Percentiles rank a stretch among this genome's conserved stretches.
Conservation (phyloP, 1,140 invertebrate species). For the Pygmarrhopalites habei region DNA sequence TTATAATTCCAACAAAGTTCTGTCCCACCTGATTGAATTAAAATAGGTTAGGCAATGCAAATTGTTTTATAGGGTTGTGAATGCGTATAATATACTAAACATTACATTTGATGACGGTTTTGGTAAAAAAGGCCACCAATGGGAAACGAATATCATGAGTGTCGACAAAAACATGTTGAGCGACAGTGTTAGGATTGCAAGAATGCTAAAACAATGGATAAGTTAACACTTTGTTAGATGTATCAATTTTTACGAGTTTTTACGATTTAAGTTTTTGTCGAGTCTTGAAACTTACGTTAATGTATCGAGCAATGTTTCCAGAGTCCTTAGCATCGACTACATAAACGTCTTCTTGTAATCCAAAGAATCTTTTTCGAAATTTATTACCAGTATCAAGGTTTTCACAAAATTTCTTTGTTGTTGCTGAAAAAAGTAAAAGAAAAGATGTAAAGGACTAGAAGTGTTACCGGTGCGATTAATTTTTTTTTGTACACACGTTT, state of each 20-base stretch:
- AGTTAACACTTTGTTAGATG: neutral
- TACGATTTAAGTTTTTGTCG: neutral
- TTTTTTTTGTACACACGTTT: neutral
- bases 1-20: constrained; percentile 55
- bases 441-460: too few species aligned
- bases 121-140: constrained; percentile 51
- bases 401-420: too few species aligned
- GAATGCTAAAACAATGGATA: constrained; percentile 44
- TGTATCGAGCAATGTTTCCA: constrained; percentile 48
- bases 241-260: neutral
- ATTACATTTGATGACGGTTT: constrained; percentile 42
- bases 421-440: too few species aligned
- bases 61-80: too few species aligned
- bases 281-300: constrained; percentile 43
- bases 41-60: neutral
- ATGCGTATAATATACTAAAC: neutral
- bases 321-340: constrained; percentile 49
- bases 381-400: too few species aligned
- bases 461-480: too few species aligned
- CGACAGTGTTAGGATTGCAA: constrained; percentile 51
- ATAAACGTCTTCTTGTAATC: constrained; percentile 38
- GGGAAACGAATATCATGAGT: constrained; percentile 54
- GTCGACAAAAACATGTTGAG: constrained; percentile 54
- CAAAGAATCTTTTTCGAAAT: too few species aligned
- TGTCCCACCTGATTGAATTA: constrained; percentile 46